Evolutionary conservation across 2,888 invertebrate genomes (phyloP), one percentile per base, ranked within the genome.

Genomic region (Melieria crassipennis): DNA sequence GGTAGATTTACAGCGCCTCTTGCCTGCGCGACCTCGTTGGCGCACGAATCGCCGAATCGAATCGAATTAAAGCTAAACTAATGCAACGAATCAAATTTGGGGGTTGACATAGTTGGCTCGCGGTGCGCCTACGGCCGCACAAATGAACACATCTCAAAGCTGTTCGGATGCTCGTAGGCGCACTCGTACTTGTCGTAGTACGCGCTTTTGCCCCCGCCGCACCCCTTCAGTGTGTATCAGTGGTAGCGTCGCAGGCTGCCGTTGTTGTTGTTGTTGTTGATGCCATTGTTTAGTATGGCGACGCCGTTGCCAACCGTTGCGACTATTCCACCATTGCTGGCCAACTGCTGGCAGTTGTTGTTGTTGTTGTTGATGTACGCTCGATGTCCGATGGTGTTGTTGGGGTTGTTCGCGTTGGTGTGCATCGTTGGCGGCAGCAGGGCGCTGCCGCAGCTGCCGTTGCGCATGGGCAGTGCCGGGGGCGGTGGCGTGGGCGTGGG

Each of bases 391-490:
- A 84, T 84, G 71, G 85, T 84, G 47, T 83, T 85, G 77, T 79
- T 81, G 65, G 82, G 82, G 65, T 82, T 81, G 72, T 83, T 72
- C 7, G 78, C 77, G 11, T 7, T 52, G 13, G 13, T 10, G 2
- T 11, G 50, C n/a, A 63, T 69, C 3, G 56, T 5, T 70, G 79
- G 71, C 70, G 75, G 79, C 64, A 76, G 70, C 7, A 79, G 75
- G 42, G 61, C 57, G 16, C 67, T 70, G 48, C 76, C 76, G 50
- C 81, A 80, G 65, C 80, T 82, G 9, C 82, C 82, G 63, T 86
- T 87, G 57, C 86, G 84, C 73, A 85, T 73, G 9, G 87, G 86
- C 75, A 87, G 64, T 42, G 86, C 86, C 13, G 86, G 86, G 13
- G 86, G 84, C 5, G 85, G 84, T 4, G 85, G 84, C 1, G 84